Evolutionary conservation across 1,140 invertebrate species (phyloP), one percentile per base, ranked within the genome.

Genomic region (Condylostylus longicornis): DNA sequence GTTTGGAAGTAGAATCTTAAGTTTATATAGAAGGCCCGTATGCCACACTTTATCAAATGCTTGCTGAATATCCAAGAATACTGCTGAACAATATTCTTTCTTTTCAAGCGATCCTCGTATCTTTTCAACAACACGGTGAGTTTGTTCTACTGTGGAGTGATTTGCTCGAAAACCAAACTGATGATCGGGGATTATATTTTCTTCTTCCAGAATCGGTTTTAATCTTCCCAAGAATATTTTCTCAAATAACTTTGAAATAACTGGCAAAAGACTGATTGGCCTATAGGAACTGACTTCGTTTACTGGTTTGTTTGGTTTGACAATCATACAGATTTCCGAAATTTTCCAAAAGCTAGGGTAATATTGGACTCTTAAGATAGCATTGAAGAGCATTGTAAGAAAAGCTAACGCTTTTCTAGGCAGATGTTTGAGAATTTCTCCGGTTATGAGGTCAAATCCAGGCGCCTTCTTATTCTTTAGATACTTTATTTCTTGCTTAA

Each of bases 41-140:
- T 61, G 53, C 55, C 57, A 60, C 1, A 59, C 49, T 32, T 42
- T 48, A 35, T 58, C 50, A 28, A 56, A 60, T 8, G 49, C 53
- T 42, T 56, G 51, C n/a, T 41, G 31, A 6, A 57, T 44, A 25
- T 54, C 25, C 5, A 37, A 15, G 30, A 37, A 37, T 5, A 27
- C 35, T 14, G 12, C 35, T 8, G 28, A 33, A 27, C 19, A 38
- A 18, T 15, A 38, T 18, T 30, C 18, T 18, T 38, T 33, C 5
- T 25, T 15, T 32, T 38, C 30, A 12, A 38, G 28, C 12, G 37
- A 19, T 25, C 13, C 21, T 33, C 12, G 5, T 28, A 38, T 33
- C n/a, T 15, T 12, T 5, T 30, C 23, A 20, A 31, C 37, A 5
- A 38, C 18, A 6, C 30, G 8, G 7, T 33, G 37, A 22, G 30